Conservation (phyloP, 2,888 invertebrate species). For the Caenorhabditis imperialis region DNA sequence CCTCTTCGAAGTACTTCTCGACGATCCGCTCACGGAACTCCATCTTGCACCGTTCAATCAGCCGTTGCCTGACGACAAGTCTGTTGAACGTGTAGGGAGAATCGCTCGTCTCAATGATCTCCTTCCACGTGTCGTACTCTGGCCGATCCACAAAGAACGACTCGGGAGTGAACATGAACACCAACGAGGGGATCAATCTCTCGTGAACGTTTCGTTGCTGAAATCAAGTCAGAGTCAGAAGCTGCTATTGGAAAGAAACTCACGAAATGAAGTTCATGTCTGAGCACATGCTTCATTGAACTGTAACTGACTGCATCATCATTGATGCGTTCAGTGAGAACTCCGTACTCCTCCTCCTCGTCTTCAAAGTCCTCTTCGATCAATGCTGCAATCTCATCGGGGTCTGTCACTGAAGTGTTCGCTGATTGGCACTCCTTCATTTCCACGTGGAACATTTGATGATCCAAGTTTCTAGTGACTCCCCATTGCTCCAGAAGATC, state of each 20-base stretch:
- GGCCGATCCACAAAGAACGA: constrained; percentile 20
- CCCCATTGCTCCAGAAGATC: constrained; percentile 32
- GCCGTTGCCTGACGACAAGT: constrained; percentile 32
- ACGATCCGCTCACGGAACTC: background rate
- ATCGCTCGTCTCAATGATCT: constrained; percentile 36
- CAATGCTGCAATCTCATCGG: background rate
- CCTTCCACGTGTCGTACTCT: constrained; percentile 16
- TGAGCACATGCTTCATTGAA: constrained; percentile 20
- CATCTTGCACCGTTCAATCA: constrained; percentile 20
- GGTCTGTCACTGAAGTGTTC: constrained; percentile 16
- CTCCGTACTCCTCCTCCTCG: background rate
- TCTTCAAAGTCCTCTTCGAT: constrained; percentile 18
- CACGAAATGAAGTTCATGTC: constrained; percentile 41
- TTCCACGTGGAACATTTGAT: constrained; percentile 23
- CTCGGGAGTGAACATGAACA: constrained; percentile 24
- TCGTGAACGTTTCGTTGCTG: constrained; percentile 28
- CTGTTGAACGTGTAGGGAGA: constrained; percentile 31
- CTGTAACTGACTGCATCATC: constrained; percentile 36
- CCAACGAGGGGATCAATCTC: constrained; percentile 16
- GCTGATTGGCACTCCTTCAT: constrained; percentile 11
- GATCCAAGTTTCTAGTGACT: constrained; percentile 17
- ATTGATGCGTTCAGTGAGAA: constrained; percentile 4
- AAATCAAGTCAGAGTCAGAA: constrained; percentile 1
- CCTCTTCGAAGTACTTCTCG: constrained; percentile 8
- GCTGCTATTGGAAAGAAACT: constrained; percentile 1